These are phyloP conservation scores for Punctoribates punctum DNA, from an alignment of 2,888 invertebrate genomes.

Conservation along the genomic window DNA sequence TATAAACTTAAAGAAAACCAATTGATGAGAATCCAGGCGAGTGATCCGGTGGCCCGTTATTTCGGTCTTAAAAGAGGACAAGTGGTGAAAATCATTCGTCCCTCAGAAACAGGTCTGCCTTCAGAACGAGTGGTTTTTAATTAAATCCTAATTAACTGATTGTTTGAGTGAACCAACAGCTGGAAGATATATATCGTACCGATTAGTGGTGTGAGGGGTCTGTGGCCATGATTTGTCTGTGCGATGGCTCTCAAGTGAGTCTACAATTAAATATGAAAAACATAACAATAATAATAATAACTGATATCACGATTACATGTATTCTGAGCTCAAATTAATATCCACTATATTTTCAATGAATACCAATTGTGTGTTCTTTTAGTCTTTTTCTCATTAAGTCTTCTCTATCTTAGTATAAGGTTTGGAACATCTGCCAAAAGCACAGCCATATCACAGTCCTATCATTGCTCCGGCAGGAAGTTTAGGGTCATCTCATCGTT, in stretches of 20 bases:
- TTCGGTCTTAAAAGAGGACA: conserved; percentile 98
- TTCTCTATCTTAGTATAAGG: neutral
- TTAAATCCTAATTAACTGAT: conserved; percentile 62
- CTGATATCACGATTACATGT: neutral
- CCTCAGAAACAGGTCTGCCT: conserved; percentile 7
- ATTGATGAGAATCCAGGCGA: conserved; percentile 96
- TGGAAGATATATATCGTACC: conserved; percentile 95
- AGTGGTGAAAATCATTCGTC: conserved; percentile 56
- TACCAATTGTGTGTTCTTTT: neutral
- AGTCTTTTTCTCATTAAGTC: neutral
- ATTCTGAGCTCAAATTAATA: neutral
- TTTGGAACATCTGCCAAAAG: conserved; percentile 25
- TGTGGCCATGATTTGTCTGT: neutral
- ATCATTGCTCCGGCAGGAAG: conserved; percentile 7
- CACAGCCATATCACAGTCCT: conserved; percentile 7
- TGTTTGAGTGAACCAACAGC: conserved; percentile 63
- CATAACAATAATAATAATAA: conserved; percentile 4
- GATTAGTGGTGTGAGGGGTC: conserved; percentile 72
- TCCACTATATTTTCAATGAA: neutral
- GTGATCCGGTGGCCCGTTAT: conserved; percentile 97
- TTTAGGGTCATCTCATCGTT: conserved; percentile 26
- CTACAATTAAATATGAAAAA: neutral
- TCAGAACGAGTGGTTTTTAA: conserved; percentile 8
- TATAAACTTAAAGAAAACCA: conserved; percentile 98
- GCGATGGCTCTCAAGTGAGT: neutral